These are phyloP conservation scores for Protosalanx chinensis DNA, from an alignment of 2,797 vertebrate species.

Conservation along the genomic window DNA sequence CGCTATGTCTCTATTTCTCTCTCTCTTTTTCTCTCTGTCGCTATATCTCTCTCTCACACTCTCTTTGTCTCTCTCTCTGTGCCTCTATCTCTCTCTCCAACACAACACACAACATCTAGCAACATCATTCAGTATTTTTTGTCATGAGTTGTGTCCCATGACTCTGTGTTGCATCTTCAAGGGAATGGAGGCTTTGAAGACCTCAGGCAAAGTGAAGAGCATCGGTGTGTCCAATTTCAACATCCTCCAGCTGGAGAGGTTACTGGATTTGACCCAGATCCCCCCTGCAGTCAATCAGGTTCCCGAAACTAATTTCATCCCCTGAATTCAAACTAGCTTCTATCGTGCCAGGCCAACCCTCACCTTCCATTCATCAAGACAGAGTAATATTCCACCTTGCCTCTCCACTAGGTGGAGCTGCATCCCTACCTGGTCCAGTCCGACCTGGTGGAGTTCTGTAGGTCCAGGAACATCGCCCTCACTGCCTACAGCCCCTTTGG, in stretches of 20 bases:
- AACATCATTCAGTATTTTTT: neutral
- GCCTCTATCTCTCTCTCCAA: neutral
- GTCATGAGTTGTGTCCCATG: too few species aligned
- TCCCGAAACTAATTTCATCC: neutral
- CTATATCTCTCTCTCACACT: too few species aligned
- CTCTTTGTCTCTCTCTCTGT: neutral
- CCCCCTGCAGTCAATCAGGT: conserved; percentile 78
- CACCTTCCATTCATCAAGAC: too few species aligned
- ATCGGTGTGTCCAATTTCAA: conserved; percentile 78
- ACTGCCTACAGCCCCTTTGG: conserved; percentile 74
- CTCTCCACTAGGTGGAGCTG: conserved; percentile 65
- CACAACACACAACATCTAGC: too few species aligned
- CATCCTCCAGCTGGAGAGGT: conserved; percentile 71
- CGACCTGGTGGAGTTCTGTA: conserved; percentile 70
- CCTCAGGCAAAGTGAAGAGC: conserved; percentile 71
- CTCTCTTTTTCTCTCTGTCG: neutral
- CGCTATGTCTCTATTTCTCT: neutral
- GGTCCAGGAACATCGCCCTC: conserved; percentile 66
- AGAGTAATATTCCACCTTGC: neutral
- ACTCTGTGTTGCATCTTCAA: conserved; percentile 31
- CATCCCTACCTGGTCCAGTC: conserved; percentile 74
- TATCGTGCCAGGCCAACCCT: neutral
- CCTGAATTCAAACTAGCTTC: neutral
- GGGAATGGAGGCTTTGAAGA: conserved; percentile 72
- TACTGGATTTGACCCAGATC: conserved; percentile 66